Evolutionary conservation across 2,797 vertebrate species (phyloP).

Genomic region (Antennarius maculatus): DNA sequence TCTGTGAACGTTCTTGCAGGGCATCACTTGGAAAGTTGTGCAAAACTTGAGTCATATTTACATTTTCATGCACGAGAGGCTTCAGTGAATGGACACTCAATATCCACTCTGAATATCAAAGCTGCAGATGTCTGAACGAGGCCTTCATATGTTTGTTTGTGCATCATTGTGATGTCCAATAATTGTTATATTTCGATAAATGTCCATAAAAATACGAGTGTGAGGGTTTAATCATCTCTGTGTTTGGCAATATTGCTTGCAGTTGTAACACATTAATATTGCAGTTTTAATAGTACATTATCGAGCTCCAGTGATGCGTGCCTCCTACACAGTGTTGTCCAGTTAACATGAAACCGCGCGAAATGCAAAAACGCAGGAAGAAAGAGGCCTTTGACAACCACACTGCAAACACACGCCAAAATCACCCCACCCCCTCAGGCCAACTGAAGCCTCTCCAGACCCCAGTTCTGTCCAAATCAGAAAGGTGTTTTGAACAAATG

Average conservation of each 20-base stretch:
- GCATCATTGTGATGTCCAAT: slow-evolving; percentile 4
- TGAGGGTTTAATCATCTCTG: neutral
- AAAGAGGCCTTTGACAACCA: slow-evolving; percentile 73
- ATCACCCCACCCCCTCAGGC: slow-evolving; percentile 2
- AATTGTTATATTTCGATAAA: neutral
- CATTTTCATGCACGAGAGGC: slow-evolving; percentile 26
- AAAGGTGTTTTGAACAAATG: slow-evolving; percentile 80
- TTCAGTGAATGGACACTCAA: slow-evolving; percentile 30
- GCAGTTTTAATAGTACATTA: slow-evolving; percentile 7
- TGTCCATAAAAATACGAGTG: neutral
- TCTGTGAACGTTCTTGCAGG: slow-evolving; percentile 23
- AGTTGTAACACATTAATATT: neutral
- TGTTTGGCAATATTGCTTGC: neutral
- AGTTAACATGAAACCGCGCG: slow-evolving; percentile 42
- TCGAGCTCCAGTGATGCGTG: slow-evolving; percentile 16
- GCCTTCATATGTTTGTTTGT: slow-evolving; percentile 10
- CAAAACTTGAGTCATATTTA: slow-evolving; percentile 20
- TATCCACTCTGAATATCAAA: slow-evolving; percentile 28
- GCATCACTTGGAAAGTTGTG: slow-evolving; percentile 8
- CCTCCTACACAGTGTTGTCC: slow-evolving; percentile 31
- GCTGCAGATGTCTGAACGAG: slow-evolving; percentile 24
- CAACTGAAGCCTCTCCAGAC: slow-evolving; percentile 69
- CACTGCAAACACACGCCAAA: slow-evolving; percentile 54
- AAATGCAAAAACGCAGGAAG: slow-evolving; percentile 58
- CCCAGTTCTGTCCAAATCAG: slow-evolving; percentile 61